These are phyloP conservation scores for Crocuta crocuta DNA, from an alignment of 2,113 vertebrate genomes.

Conservation along the genomic window DNA sequence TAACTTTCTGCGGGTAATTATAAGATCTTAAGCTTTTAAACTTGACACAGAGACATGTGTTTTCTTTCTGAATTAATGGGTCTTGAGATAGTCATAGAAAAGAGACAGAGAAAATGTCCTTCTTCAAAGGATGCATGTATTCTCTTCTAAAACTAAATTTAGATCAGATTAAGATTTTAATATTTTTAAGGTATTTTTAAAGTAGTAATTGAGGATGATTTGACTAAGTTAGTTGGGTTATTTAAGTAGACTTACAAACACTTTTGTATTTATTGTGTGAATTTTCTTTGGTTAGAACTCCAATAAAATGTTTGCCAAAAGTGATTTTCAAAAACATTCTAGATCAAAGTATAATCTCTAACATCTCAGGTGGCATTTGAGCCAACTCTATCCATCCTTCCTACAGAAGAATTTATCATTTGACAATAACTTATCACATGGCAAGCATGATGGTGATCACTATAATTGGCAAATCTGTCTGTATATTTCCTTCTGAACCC, in stretches of 20 bases:
- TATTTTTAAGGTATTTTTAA: background rate
- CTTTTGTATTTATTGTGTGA: background rate
- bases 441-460: background rate
- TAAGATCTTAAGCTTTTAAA: background rate
- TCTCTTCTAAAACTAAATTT: background rate
- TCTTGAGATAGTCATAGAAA: background rate
- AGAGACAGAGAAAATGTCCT: background rate
- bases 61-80: background rate
- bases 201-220: background rate
- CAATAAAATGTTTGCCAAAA: background rate
- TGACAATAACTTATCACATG: background rate
- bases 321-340: background rate
- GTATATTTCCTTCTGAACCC: background rate
- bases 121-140: background rate
- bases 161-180: background rate
- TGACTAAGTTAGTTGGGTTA: background rate
- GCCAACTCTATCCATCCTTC: background rate
- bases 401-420: background rate
- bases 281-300: background rate
- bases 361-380: background rate
- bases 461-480: background rate
- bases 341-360: background rate
- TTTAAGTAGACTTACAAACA: background rate
- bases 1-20: background rate
- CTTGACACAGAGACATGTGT: accelerated